Base-by-base conservation (phyloP, 2,113 vertebrate genomes). In the Phainopepla nitens region DNA sequence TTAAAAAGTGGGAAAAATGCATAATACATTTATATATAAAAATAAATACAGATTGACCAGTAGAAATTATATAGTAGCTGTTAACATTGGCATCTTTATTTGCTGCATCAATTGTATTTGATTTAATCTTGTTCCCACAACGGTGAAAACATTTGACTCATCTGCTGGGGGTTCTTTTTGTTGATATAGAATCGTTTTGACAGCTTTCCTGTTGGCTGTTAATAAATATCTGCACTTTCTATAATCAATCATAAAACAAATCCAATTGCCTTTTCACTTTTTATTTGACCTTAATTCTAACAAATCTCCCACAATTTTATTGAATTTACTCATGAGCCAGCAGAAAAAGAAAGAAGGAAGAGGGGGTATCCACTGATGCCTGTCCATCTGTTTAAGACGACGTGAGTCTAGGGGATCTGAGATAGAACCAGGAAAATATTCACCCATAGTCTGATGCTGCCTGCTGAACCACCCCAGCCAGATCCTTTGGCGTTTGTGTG, bases 251-350 rank as follows among this genome's bases (percentile, higher is more conserved):
- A 87, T 89, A 93, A 94, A 93, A 31, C 83, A 95, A 96, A 96
- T 95, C 96, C 92, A 94, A 87, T 96, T 16, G 45, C 90, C 86
- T 96, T 90, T 94, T 94, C 33, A 6, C 76, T 90, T 92, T 94
- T 94, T 58, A 95, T 96, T 96, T 96, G 90, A 96, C 96, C 93
- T 93, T 87, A 97, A 93, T 95, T 90, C 90, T 94, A 95, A 96
- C 86, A 96, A 90, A 96, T 95, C 92, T 89, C 88, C 57, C 62
- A 36, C 96, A 39, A 51, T 68, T 93, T 72, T 68, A 92, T 89
- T 82, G 96, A 89, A 86, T 94, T 94, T 73, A 56, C 64, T 92
- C 85, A 28, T n/a, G 90, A 90, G 57, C 39, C 72, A 81, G 92
- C 64, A 90, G 60, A 27, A 82, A 29, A 69, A 90, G 42, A 24